Evolutionary conservation across 1,140 invertebrate species (phyloP).

Genomic region (Lucilia cuprina): DNA sequence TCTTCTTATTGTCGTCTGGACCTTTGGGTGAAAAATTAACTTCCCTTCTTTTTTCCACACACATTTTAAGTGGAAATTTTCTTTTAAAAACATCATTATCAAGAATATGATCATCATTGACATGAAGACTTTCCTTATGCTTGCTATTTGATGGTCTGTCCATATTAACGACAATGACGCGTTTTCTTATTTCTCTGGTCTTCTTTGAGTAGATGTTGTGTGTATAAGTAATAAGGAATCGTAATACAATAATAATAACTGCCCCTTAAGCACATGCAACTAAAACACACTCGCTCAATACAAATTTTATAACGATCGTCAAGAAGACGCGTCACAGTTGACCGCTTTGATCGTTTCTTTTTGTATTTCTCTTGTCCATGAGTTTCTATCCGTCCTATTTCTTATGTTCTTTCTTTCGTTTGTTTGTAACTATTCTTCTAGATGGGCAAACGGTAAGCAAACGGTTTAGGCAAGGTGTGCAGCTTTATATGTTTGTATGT

Average conservation of each 20-base stretch:
- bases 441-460: not conserved
- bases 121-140: not conserved
- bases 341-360: slow-evolving; percentile 13
- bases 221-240: not conserved
- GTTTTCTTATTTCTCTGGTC: not conserved
- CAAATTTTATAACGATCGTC: not conserved
- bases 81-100: not conserved
- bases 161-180: not conserved
- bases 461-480: not conserved
- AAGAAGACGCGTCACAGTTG: slow-evolving; percentile 13
- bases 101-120: not conserved
- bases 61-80: not conserved
- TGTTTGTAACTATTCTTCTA: not conserved
- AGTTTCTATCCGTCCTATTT: not conserved
- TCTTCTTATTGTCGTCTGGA: not conserved
- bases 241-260: not conserved
- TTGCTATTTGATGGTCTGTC: not conserved
- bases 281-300: not conserved
- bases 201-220: too few species aligned
- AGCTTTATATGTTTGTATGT: not conserved
- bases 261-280: not conserved
- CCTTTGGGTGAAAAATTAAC: not conserved
- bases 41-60: not conserved
- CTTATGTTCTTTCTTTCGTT: not conserved
- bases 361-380: not conserved